These are phyloP conservation scores for Agrotis exclamationis DNA, from an alignment of 2,888 invertebrate species.

Conservation along the genomic window DNA sequence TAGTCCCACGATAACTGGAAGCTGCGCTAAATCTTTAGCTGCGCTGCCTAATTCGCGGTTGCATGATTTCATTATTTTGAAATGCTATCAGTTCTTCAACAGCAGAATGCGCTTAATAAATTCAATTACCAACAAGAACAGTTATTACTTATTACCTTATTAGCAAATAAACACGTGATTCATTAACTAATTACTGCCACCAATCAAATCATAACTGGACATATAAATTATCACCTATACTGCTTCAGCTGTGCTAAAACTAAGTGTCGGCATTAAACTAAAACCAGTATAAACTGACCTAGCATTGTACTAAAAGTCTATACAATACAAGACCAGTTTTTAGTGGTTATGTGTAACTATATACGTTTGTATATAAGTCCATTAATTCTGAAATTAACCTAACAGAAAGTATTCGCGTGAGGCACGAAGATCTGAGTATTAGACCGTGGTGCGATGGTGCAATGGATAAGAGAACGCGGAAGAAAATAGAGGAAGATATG, in stretches of 20 bases:
- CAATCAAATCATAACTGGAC: slow-evolving; percentile 36
- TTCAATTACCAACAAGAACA: slow-evolving; percentile 12
- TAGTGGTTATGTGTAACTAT: neutral
- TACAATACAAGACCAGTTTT: neutral
- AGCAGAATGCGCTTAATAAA: neutral
- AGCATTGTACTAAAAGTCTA: neutral
- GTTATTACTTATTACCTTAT: slow-evolving; percentile 16
- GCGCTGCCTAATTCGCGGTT: neutral
- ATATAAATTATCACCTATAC: slow-evolving; percentile 47
- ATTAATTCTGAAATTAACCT: slow-evolving; percentile 64
- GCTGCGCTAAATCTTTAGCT: too few species aligned
- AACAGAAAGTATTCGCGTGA: slow-evolving; percentile 73
- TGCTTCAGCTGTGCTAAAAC: slow-evolving; percentile 32
- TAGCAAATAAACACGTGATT: slow-evolving; percentile 24
- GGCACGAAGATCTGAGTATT: slow-evolving; percentile 73
- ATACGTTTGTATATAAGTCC: slow-evolving; percentile 21
- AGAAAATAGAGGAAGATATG: neutral
- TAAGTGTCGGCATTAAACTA: neutral
- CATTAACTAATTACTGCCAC: slow-evolving; percentile 31
- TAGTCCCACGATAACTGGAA: too few species aligned
- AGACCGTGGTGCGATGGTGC: slow-evolving; percentile 71
- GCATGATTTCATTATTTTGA: neutral
- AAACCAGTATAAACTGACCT: neutral
- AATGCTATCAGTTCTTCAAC: neutral
- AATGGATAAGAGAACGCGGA: slow-evolving; percentile 45